Percentiles rank a stretch among this genome's conserved stretches.
Conservation (phyloP, 1,140 invertebrate genomes). For the Hylaeus anthracinus region DNA sequence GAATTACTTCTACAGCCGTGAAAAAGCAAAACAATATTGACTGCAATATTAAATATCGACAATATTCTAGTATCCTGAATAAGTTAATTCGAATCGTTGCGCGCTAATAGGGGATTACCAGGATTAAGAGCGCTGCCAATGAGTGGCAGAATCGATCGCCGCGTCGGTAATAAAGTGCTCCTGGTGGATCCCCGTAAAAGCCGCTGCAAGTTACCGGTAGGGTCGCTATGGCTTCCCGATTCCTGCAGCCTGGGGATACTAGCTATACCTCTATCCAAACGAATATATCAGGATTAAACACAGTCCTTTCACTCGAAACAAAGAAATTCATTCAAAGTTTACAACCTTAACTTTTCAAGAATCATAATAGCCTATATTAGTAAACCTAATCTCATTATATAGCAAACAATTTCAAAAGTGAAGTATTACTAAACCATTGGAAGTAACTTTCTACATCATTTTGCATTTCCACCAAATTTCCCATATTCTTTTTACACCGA, state of each 20-base stretch:
- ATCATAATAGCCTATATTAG: too few relatives aligned
- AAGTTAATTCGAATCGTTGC: not conserved
- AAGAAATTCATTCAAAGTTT: too few relatives aligned
- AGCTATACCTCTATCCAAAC: too few relatives aligned
- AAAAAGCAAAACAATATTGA: not conserved
- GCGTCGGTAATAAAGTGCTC: slow-evolving; percentile 76
- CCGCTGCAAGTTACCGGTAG: slow-evolving; percentile 71
- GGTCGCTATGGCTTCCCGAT: slow-evolving; percentile 43
- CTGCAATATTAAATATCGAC: not conserved
- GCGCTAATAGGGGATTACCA: not conserved
- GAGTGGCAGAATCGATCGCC: slow-evolving; percentile 68
- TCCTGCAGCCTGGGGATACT: not conserved
- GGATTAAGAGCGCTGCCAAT: slow-evolving; percentile 24
- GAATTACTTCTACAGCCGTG: too few relatives aligned
- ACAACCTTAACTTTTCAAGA: too few relatives aligned
- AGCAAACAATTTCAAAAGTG: too few relatives aligned
- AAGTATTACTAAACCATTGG: too few relatives aligned
- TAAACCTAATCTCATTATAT: too few relatives aligned
- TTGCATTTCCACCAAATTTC: too few relatives aligned
- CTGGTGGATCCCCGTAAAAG: slow-evolving; percentile 54
- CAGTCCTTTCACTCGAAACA: too few relatives aligned
- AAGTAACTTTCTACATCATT: too few relatives aligned
- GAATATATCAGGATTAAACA: not conserved
- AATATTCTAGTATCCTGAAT: accelerated
- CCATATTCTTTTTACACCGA: not conserved